A percentile compares a stretch with the other conserved stretches of the same genome.
phyloP scores from a whole-genome alignment of 1,140 invertebrate genomes.

The Sogatella furcifera region DNA sequence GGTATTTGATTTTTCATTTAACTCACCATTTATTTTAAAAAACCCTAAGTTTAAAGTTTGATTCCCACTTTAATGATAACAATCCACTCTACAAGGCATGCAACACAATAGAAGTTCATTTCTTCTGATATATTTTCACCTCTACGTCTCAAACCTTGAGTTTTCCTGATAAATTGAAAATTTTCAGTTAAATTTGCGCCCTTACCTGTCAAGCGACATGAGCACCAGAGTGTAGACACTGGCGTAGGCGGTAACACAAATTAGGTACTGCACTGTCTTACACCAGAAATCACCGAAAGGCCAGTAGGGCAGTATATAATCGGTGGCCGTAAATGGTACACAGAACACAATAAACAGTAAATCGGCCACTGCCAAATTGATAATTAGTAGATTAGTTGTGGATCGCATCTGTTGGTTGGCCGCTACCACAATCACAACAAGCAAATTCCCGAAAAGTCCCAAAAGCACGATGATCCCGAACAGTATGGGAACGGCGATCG shows the following conservation, averaged over 20 bases:
- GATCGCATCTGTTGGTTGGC: constrained; percentile 84
- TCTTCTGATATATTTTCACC: too few relatives aligned
- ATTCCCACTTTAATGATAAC: too few relatives aligned
- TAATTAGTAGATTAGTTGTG: constrained; percentile 86
- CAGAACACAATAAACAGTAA: constrained; percentile 91
- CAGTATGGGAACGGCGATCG: constrained; percentile 68
- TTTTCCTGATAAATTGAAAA: too few relatives aligned
- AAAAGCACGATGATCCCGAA: constrained; percentile 80
- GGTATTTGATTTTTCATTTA: too few relatives aligned
- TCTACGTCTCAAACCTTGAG: too few relatives aligned
- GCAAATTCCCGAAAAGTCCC: constrained; percentile 76
- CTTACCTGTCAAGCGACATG: constrained; percentile 78
- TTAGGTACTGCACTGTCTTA: constrained; percentile 73
- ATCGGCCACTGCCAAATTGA: constrained; percentile 80
- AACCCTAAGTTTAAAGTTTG: too few relatives aligned
- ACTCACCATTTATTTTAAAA: too few relatives aligned
- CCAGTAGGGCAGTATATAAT: constrained; percentile 80
- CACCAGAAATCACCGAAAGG: constrained; percentile 86
- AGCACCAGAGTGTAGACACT: constrained; percentile 90
- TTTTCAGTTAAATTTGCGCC: neutral
- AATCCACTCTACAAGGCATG: too few relatives aligned
- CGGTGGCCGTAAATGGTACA: constrained; percentile 85
- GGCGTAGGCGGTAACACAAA: constrained; percentile 83
- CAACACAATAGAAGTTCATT: too few relatives aligned
- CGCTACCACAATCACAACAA: constrained; percentile 63